These are phyloP conservation scores for Thinocorus orbignyianus DNA, from an alignment of 2,113 vertebrate genomes.

Conservation along the genomic window DNA sequence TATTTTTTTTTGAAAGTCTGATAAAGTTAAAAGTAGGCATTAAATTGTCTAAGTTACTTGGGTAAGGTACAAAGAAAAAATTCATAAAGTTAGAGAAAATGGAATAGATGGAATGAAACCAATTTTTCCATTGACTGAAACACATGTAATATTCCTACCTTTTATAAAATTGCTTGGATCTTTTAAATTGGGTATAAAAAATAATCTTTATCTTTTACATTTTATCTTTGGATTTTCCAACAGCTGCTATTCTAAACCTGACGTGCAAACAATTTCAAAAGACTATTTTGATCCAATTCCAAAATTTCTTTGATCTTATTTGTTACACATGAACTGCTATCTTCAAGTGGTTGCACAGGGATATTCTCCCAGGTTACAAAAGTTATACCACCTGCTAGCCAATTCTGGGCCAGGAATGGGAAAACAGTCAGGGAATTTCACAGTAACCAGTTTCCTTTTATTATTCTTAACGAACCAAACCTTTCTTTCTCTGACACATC, in stretches of 20 bases:
- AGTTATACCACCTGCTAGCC: not conserved
- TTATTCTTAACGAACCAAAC: not conserved
- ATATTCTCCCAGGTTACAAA: not conserved
- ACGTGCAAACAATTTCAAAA: not conserved
- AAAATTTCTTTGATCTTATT: not conserved
- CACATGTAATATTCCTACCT: not conserved
- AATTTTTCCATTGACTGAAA: not conserved
- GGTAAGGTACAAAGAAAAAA: not conserved
- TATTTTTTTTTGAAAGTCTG: not conserved
- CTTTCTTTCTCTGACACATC: not conserved
- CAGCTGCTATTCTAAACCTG: not conserved
- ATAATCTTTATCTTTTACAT: not conserved
- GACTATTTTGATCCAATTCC: not conserved
- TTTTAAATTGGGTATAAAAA: not conserved
- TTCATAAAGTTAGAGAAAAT: not conserved
- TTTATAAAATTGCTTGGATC: not conserved
- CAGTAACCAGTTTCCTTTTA: not conserved
- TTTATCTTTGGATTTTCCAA: not conserved
- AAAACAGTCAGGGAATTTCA: not conserved
- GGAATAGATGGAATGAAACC: not conserved
- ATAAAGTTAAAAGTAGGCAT: not conserved
- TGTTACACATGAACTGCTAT: not conserved
- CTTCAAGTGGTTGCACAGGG: not conserved
- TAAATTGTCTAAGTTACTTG: not conserved
- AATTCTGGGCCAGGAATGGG: not conserved